Percentiles rank a stretch among this genome's conserved stretches.
phyloP scores from a whole-genome alignment of 1,140 invertebrate species.

The Diuraphis noxia region DNA sequence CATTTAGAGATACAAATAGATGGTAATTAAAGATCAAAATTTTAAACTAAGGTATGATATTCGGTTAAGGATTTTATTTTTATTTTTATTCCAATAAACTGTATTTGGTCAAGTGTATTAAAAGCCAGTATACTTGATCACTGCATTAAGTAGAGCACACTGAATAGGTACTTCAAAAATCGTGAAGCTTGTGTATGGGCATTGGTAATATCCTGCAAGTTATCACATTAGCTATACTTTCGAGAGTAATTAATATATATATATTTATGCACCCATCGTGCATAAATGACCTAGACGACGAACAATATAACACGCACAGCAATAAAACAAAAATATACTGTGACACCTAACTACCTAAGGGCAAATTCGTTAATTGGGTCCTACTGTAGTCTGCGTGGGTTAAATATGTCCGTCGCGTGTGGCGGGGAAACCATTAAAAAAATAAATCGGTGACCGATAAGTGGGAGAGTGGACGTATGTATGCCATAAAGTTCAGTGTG shows the following conservation, averaged over 20 bases:
- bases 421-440: neutral
- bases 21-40: neutral
- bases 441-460: neutral
- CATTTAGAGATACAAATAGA: no score
- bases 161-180: neutral
- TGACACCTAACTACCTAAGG: neutral
- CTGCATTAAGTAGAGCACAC: neutral
- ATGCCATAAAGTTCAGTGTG: neutral
- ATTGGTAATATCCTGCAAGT: neutral
- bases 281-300: neutral
- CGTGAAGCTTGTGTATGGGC: neutral
- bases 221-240: no score
- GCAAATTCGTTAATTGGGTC: slow-evolving; percentile 7
- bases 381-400: neutral
- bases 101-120: neutral
- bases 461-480: neutral
- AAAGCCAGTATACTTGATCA: neutral
- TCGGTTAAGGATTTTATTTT: neutral
- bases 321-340: neutral
- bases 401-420: neutral
- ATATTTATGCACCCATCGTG: neutral
- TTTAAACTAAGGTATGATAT: neutral
- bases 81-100: neutral
- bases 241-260: no score
- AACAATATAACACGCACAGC: neutral